phyloP scores from a whole-genome alignment of 2,113 vertebrate genomes.

The Halcyon malimbica region DNA sequence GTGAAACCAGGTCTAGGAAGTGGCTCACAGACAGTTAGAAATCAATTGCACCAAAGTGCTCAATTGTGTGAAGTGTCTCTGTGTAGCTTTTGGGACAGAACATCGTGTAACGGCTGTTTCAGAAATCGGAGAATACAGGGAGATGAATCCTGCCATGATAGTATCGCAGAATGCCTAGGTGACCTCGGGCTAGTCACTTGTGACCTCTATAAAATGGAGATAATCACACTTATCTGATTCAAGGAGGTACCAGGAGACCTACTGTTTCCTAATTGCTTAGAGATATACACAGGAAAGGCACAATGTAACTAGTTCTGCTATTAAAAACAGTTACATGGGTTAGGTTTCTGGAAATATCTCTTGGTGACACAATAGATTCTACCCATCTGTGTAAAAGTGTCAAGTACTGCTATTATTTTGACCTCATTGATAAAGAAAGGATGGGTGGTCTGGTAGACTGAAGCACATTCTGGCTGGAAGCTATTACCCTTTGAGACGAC shows the following conservation, averaged over 20 bases:
- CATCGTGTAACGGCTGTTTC: not conserved
- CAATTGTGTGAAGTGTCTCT: not conserved
- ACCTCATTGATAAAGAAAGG: conserved; percentile 60
- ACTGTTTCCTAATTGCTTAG: conserved; percentile 50
- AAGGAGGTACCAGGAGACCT: conserved; percentile 8
- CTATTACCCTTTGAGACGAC: conserved; percentile 49
- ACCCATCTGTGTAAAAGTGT: conserved; percentile 56
- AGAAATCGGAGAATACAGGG: not conserved
- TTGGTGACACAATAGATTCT: conserved; percentile 50
- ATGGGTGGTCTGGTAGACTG: conserved; percentile 58
- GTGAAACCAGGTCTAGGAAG: not conserved
- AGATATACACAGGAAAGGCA: not conserved
- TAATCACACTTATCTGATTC: conserved; percentile 51
- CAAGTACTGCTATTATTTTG: conserved; percentile 50
- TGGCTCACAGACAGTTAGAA: not conserved
- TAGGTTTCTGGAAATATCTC: conserved; percentile 48
- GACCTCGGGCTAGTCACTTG: not conserved
- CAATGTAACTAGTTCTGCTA: not conserved
- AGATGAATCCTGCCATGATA: fast-evolving
- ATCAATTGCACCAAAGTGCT: not conserved
- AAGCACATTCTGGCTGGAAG: conserved; percentile 58
- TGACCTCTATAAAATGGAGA: conserved; percentile 41
- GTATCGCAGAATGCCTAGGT: not conserved
- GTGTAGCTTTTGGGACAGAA: conserved; percentile 9
- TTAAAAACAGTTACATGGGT: conserved; percentile 31